Evolutionary conservation across 2,797 vertebrate species (phyloP).

Genomic region (Euphonia xanthogaster): DNA sequence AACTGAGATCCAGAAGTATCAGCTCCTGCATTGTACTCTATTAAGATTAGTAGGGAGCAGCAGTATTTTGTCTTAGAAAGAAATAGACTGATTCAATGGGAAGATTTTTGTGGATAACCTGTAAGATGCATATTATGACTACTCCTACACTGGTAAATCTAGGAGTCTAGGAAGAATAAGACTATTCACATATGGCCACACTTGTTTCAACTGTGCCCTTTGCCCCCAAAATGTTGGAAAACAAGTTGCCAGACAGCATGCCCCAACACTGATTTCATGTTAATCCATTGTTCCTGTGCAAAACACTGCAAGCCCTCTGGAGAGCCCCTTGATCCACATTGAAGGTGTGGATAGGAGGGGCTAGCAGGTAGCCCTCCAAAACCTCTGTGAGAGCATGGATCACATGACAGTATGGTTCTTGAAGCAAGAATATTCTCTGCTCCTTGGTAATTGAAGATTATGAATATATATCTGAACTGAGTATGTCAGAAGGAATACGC

Average conservation of each 20-base stretch:
- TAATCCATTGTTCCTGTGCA: not conserved
- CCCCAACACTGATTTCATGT: accelerated
- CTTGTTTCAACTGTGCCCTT: not conserved
- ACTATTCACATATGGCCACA: not conserved
- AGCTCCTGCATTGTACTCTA: not conserved
- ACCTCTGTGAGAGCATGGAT: not conserved
- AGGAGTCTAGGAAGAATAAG: not conserved
- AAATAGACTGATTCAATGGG: not conserved
- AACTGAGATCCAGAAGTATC: not conserved
- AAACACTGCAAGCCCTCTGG: not conserved
- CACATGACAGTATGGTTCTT: not conserved
- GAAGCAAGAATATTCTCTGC: not conserved
- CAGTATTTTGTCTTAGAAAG: not conserved
- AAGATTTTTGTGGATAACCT: not conserved
- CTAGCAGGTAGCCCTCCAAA: not conserved
- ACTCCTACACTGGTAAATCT: not conserved
- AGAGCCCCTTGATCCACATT: not conserved
- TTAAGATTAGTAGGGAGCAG: not conserved
- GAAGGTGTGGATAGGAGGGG: no score
- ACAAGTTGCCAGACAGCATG: not conserved
- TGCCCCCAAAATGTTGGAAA: not conserved
- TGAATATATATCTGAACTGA: not conserved
- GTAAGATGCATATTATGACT: not conserved
- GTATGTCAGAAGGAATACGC: not conserved
- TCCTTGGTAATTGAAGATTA: not conserved